Conservation (phyloP, 2,888 invertebrate genomes). For the Plebejus melissa region DNA sequence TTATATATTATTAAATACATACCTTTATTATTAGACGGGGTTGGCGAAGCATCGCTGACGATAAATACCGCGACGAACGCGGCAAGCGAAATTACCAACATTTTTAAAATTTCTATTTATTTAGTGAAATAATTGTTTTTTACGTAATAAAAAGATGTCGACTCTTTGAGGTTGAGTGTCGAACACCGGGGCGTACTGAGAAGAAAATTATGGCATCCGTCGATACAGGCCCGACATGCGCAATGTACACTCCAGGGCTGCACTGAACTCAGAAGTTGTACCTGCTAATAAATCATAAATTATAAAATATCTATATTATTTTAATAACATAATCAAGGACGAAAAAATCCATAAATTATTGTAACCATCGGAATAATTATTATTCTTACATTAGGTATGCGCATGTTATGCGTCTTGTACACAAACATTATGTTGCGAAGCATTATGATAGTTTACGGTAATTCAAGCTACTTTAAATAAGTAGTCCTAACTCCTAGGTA, state of each 20-base stretch:
- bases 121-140: not conserved
- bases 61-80: slow-evolving; percentile 68
- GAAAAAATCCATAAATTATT: too few species aligned
- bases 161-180: slow-evolving; percentile 50
- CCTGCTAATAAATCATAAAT: not conserved
- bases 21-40: slow-evolving; percentile 69
- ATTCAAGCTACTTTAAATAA: too few species aligned
- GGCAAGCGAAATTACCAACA: slow-evolving; percentile 66
- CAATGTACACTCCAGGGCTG: slow-evolving; percentile 47
- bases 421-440: too few species aligned
- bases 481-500: too few species aligned
- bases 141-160: slow-evolving; percentile 14
- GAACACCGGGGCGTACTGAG: slow-evolving; percentile 50
- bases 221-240: slow-evolving; percentile 77
- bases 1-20: slow-evolving; percentile 35
- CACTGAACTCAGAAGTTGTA: not conserved
- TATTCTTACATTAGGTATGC: too few species aligned
- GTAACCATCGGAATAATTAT: too few species aligned
- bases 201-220: slow-evolving; percentile 53
- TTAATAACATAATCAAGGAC: too few species aligned
- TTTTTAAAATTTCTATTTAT: slow-evolving; percentile 36
- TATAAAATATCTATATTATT: too few species aligned
- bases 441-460: too few species aligned
- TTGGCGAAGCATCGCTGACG: slow-evolving; percentile 58
- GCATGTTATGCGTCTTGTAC: too few species aligned